phyloP scores from a whole-genome alignment of 2,113 vertebrate genomes.

The Crotalus helleri region DNA sequence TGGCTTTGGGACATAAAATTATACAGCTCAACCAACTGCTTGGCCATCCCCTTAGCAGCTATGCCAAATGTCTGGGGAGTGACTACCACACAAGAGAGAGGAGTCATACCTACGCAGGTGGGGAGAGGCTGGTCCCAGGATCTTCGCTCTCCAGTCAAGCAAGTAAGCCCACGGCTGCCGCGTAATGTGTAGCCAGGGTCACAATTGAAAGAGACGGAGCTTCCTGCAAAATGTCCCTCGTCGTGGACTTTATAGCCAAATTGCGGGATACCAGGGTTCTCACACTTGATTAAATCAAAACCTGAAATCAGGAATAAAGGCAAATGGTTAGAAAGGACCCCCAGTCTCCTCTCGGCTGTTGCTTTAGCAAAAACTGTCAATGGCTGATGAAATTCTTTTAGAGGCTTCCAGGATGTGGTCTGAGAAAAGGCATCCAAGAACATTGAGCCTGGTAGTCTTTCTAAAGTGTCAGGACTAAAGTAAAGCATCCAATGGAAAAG shows the following conservation, averaged over 20 bases:
- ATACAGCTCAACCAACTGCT: not conserved
- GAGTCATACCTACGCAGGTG: constrained; percentile 84
- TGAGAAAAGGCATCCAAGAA: not conserved
- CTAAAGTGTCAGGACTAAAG: not conserved
- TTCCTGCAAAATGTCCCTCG: constrained; percentile 95
- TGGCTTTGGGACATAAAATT: not conserved
- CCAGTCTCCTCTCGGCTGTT: not conserved
- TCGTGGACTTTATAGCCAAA: constrained; percentile 93
- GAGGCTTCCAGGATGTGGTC: not conserved
- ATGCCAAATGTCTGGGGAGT: not conserved
- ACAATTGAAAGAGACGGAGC: constrained; percentile 88
- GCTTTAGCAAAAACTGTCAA: not conserved
- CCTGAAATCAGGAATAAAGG: constrained; percentile 66
- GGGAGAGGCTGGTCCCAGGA: constrained; percentile 92
- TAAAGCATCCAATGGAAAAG: not conserved
- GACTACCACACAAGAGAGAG: not conserved
- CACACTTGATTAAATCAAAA: constrained; percentile 94
- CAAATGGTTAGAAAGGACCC: not conserved
- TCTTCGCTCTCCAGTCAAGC: constrained; percentile 89
- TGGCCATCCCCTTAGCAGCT: too few species aligned
- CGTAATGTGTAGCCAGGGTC: constrained; percentile 89
- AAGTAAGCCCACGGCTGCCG: constrained; percentile 81
- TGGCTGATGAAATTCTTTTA: not conserved
- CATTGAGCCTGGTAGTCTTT: not conserved
- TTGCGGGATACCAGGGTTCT: constrained; percentile 90